Percentiles rank a stretch among this genome's conserved stretches.
Evolutionary conservation across 2,888 invertebrate species (phyloP).

Genomic region (Dicyrtomina minuta): DNA sequence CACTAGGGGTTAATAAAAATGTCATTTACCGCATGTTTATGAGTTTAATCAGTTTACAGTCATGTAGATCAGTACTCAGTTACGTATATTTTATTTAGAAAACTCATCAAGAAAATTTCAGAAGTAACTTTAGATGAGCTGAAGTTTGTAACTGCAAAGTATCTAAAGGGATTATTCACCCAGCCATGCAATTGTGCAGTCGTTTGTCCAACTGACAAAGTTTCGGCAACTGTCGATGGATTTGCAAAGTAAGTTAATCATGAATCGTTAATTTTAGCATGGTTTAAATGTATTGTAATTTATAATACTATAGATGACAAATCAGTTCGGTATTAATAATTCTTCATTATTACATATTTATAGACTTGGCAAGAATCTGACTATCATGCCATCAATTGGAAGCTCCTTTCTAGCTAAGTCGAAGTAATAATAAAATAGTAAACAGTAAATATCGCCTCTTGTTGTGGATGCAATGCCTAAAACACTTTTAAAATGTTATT

Average conservation of each 20-base stretch:
- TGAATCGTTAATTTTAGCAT: not conserved
- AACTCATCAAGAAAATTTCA: conserved; percentile 67
- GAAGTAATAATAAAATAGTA: too few relatives aligned
- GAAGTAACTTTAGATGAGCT: conserved; percentile 67
- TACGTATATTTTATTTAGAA: conserved; percentile 61
- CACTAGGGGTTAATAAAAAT: too few relatives aligned
- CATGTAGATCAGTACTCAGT: too few relatives aligned
- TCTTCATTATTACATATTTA: not conserved
- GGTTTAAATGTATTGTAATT: conserved; percentile 1
- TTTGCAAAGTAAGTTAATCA: conserved; percentile 60
- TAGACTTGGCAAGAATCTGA: conserved; percentile 45
- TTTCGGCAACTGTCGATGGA: conserved; percentile 65
- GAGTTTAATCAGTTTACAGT: too few relatives aligned
- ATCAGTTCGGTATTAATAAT: not conserved
- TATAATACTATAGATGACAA: not conserved
- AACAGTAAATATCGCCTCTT: too few relatives aligned
- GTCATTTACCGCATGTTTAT: too few relatives aligned
- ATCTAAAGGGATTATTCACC: conserved; percentile 70
- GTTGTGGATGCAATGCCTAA: too few relatives aligned
- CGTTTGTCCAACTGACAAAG: conserved; percentile 76
- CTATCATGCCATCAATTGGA: conserved; percentile 44
- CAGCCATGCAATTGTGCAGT: conserved; percentile 66
- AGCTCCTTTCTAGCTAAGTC: conserved; percentile 46
- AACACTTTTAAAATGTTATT: too few relatives aligned
- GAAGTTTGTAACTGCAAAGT: conserved; percentile 68